phyloP scores from a whole-genome alignment of 2,113 vertebrate genomes.

The Alligator mississippiensis region DNA sequence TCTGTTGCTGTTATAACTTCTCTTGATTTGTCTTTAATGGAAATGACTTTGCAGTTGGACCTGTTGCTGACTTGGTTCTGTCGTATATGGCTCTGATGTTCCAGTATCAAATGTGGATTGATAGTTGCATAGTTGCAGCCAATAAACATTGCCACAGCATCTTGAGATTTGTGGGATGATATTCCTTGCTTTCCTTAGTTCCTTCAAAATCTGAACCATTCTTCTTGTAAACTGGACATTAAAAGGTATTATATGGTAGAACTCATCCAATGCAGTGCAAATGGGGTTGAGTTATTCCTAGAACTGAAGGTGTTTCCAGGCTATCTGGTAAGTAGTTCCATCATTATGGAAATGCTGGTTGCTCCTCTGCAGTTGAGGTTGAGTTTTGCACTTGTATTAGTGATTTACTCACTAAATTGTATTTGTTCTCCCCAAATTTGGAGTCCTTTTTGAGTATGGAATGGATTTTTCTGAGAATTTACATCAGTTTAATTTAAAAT shows the following conservation, averaged over 20 bases:
- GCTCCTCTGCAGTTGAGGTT: fast-evolving
- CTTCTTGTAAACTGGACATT: neutral
- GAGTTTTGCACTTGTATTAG: neutral
- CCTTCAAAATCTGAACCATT: slow-evolving; percentile 13
- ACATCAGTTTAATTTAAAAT: neutral
- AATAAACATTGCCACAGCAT: too few relatives aligned
- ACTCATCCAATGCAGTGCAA: neutral
- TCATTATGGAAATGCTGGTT: neutral
- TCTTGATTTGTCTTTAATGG: too few relatives aligned
- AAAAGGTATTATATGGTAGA: slow-evolving; percentile 33
- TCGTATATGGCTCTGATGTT: too few relatives aligned
- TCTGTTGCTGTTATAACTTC: too few relatives aligned
- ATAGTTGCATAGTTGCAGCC: too few relatives aligned
- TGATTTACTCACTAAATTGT: neutral
- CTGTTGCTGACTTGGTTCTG: too few relatives aligned
- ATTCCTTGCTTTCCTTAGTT: neutral
- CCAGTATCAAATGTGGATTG: too few relatives aligned
- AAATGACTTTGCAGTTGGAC: too few relatives aligned
- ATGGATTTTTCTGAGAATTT: neutral
- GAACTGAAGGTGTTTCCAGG: neutral
- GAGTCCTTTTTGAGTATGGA: neutral
- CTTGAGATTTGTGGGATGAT: too few relatives aligned
- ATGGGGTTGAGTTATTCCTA: neutral
- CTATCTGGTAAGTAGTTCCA: fast-evolving
- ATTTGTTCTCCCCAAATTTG: fast-evolving